Conservation (phyloP, 2,797 vertebrate genomes). For the Cryptoprocta ferox region DNA sequence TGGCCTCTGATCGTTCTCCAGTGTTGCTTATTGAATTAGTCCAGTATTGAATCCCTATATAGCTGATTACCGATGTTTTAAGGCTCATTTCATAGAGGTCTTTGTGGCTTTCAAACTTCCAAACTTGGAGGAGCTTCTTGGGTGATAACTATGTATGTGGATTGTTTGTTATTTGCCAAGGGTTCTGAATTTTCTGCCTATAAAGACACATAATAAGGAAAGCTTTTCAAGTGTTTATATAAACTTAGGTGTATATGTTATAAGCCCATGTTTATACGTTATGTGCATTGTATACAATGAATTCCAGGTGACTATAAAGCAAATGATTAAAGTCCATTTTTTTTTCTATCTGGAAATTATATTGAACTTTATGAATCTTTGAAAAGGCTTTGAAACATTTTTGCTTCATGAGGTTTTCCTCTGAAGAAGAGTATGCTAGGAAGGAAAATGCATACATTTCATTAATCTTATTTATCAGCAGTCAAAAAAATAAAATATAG, state of each 20-base stretch:
- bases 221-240: constrained; percentile 59
- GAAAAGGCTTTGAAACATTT: constrained; percentile 1
- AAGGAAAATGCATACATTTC: constrained; percentile 19
- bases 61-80: not conserved
- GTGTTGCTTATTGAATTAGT: not conserved
- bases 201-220: not conserved
- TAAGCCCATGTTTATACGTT: constrained; percentile 49
- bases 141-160: not conserved
- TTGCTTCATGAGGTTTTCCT: constrained; percentile 46
- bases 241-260: constrained; percentile 49
- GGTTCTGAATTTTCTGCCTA: constrained; percentile 52
- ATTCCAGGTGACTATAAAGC: constrained; percentile 68
- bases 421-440: constrained; percentile 55
- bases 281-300: constrained; percentile 31
- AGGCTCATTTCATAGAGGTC: not conserved
- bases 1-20: not conserved
- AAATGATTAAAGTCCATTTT: constrained; percentile 59
- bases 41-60: not conserved
- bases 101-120: constrained; percentile 25
- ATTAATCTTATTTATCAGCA: constrained; percentile 52
- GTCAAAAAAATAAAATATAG: constrained; percentile 17
- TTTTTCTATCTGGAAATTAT: constrained; percentile 61
- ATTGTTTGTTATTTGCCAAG: constrained; percentile 54
- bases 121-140: not conserved
- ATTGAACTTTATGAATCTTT: constrained; percentile 49